Evolutionary conservation across 2,888 invertebrate genomes (phyloP).

Genomic region (Palloptera scutellata): DNA sequence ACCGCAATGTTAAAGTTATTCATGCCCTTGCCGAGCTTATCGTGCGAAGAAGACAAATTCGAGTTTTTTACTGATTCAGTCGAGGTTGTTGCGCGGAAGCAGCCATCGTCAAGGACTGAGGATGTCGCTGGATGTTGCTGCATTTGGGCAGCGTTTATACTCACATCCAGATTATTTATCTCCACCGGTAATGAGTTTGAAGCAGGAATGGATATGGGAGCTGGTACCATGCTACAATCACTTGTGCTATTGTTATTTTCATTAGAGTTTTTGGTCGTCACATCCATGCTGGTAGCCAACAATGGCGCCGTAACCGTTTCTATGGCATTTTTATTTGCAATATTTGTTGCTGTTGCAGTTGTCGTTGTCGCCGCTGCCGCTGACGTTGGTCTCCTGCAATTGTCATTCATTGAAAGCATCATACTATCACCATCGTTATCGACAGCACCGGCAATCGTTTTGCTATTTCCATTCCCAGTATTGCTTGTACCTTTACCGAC

Average conservation of each 20-base stretch:
- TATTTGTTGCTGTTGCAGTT: constrained; percentile 28
- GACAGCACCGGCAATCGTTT: constrained; percentile 29
- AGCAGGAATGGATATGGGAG: constrained; percentile 16
- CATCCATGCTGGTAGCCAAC: constrained; percentile 1
- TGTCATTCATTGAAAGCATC: constrained; percentile 22
- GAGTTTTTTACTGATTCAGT: constrained; percentile 25
- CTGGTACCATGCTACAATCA: constrained; percentile 34
- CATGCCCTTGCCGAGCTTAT: neutral
- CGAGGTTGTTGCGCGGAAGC: constrained; percentile 21
- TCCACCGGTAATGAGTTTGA: constrained; percentile 10
- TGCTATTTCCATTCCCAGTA: constrained; percentile 32
- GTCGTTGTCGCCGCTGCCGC: constrained; percentile 24
- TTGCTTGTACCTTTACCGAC: constrained; percentile 36
- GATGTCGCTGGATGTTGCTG: constrained; percentile 26
- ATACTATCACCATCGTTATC: constrained; percentile 35
- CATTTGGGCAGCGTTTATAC: neutral
- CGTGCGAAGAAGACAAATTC: no score
- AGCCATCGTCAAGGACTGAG: constrained; percentile 5
- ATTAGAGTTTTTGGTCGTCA: constrained; percentile 30
- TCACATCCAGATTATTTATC: neutral
- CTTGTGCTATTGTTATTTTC: constrained; percentile 29
- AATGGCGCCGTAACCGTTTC: constrained; percentile 21
- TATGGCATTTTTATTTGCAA: constrained; percentile 17
- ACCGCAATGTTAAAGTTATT: constrained; percentile 13
- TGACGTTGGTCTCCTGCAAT: constrained; percentile 38